Evolutionary conservation across 2,113 vertebrate genomes (phyloP), one percentile per base, ranked within the genome.

Genomic region (Pedetes capensis): DNA sequence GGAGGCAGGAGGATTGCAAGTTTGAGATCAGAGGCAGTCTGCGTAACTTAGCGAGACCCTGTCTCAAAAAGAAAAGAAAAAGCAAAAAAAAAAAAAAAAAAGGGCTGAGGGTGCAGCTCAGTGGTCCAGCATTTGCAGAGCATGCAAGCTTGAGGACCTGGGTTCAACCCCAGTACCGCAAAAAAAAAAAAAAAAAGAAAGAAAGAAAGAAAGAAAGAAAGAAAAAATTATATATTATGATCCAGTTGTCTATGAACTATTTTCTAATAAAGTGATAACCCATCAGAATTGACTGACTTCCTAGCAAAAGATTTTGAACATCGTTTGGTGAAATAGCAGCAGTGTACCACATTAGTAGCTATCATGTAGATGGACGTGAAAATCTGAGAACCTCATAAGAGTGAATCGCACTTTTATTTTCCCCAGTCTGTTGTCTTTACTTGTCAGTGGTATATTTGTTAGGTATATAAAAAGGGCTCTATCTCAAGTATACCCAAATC

Each of bases 181-280:
- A n/a, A n/a, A n/a, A n/a, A n/a, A n/a, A n/a, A n/a, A n/a, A n/a
- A n/a, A n/a, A n/a, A n/a, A n/a, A n/a, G n/a, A n/a, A n/a, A n/a
- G n/a, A n/a, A n/a, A n/a, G n/a, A n/a, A n/a, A n/a, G n/a, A n/a
- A n/a, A n/a, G n/a, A n/a, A n/a, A n/a, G n/a, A n/a, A n/a, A n/a
- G n/a, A n/a, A n/a, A n/a, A n/a, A n/a, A n/a, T n/a, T n/a, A n/a
- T n/a, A 91, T 88, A 89, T 75, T 78, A 71, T 8, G 20, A 83
- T 71, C 49, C 81, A 44, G 8, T 92, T 95, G 81, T 92, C 90
- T 12, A 39, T 39, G 37, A 11, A 10, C 51, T 75, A 44, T 37
- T 92, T 95, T 92, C 71, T 96, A 92, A 92, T 86, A 74, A 92
- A 72, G 37, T 2, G 0, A 71, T 66, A 86, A 94, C 78, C 22